Base-by-base conservation (phyloP, 2,888 invertebrate genomes). In the Corbicula japonica region DNA sequence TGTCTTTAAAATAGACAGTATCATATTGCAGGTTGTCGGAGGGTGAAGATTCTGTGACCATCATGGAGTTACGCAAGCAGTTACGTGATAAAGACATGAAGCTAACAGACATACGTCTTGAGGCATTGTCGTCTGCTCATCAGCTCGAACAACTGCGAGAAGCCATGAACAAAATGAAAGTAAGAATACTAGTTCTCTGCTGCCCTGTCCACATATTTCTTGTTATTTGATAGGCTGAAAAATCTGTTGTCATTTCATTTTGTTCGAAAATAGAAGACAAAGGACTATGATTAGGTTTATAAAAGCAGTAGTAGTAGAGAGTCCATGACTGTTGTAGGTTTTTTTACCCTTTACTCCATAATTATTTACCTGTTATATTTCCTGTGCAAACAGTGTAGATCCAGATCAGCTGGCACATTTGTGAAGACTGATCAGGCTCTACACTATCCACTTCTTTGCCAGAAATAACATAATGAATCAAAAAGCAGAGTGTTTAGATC, bases 101-200 rank as follows among this genome's bases (percentile, higher is more conserved):
- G 77, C 95, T 99, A 84, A 99, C 99, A 1, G 99, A 99, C 93
- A 98, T 99, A 78, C 95, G 99, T 83, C 95, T 99, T 83, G 99
- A 99, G 94, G 99, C 99, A 8, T 94, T 99, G 38, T 98, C 98
- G 87, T 98, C 98, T 0, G 99, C 99, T 3, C 98, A 99, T 94
- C 99, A 99, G 93, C 95, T 99, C 70, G 99, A 99, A 93, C 98
- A 97, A 87, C 95, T 99, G 26, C 97, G 98, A 93, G 99, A 99
- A 92, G 98, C 98, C 63, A 98, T 99, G 91, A 97, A 97, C 94
- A 98, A 98, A 94, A 98, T 99, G 97, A 96, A 98, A 95, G 97
- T 97, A 94, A 68, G 58, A 12, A 46, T 21, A 23, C 18, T 41
- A 8, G 41, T 62, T 4, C 18, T 46, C 21, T 44, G 44, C 12